A percentile compares a stretch with the other conserved stretches of the same genome.
Conservation (phyloP, 2,113 vertebrate genomes). For the Tautogolabrus adspersus region DNA sequence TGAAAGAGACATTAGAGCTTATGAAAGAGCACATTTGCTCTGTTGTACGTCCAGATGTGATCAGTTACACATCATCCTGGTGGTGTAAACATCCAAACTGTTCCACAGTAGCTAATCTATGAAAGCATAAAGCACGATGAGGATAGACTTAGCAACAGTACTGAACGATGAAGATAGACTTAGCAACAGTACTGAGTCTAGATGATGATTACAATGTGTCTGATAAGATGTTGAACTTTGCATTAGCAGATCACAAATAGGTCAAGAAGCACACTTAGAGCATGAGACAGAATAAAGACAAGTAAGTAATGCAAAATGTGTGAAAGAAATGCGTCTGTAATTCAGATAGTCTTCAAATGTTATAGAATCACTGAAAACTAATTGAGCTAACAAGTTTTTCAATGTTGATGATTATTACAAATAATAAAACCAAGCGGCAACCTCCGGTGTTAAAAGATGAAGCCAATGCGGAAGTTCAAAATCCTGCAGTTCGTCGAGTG, state of each 20-base stretch:
- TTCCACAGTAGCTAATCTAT: constrained; percentile 22
- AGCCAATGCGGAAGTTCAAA: too few relatives aligned
- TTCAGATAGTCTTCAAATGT: too few relatives aligned
- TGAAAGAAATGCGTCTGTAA: too few relatives aligned
- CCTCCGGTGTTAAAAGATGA: too few relatives aligned
- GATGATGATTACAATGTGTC: neutral
- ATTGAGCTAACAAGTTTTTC: too few relatives aligned
- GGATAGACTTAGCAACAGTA: too few relatives aligned
- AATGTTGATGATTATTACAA: too few relatives aligned
- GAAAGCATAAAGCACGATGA: neutral
- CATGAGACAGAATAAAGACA: neutral
- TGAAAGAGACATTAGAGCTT: neutral
- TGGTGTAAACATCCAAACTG: constrained; percentile 6
- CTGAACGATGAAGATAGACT: neutral
- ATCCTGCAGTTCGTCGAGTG: too few relatives aligned
- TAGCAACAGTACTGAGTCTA: neutral
- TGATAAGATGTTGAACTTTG: neutral
- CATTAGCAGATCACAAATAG: neutral
- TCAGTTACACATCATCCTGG: neutral
- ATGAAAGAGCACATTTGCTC: neutral
- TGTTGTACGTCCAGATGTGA: constrained; percentile 7
- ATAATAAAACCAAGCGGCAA: too few relatives aligned
- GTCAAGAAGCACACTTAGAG: neutral
- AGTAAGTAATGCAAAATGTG: neutral
- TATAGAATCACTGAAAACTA: too few relatives aligned